A percentile compares a stretch with the other conserved stretches of the same genome.
Conservation (phyloP, 2,888 invertebrate genomes). For the Sympetrum striolatum region DNA sequence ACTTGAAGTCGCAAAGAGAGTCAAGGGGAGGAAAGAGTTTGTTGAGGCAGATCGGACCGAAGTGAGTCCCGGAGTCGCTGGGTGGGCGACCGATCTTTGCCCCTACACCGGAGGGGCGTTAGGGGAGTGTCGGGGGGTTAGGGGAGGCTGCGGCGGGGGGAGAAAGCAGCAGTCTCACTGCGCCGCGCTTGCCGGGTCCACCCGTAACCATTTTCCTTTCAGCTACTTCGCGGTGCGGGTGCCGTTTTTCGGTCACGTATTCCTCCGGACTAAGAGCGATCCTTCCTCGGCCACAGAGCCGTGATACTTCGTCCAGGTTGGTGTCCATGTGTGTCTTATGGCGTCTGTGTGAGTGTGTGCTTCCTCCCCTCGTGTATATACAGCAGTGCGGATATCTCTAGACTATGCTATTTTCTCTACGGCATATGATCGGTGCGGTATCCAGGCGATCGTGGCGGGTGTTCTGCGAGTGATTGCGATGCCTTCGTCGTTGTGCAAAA, state of each 20-base stretch:
- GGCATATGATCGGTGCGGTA: neutral
- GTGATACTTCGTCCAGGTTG: neutral
- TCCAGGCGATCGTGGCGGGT: no score
- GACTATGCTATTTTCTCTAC: neutral
- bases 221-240: neutral
- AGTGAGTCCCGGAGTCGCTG: neutral
- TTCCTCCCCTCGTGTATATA: neutral
- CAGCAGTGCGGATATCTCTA: neutral
- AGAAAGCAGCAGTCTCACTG: neutral
- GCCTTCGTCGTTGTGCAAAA: no score
- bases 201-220: neutral
- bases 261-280: neutral
- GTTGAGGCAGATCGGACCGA: neutral
- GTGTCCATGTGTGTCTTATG: neutral
- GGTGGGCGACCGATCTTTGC: neutral
- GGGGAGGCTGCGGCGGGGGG: neutral
- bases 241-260: neutral
- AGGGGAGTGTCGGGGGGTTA: neutral
- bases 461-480: no score
- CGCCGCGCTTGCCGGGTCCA: neutral
- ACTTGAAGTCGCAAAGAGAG: neutral
- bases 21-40: neutral
- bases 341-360: neutral
- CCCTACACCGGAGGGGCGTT: neutral
- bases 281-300: neutral